Conservation (phyloP, 2,113 vertebrate genomes). For the Galbula dea region DNA sequence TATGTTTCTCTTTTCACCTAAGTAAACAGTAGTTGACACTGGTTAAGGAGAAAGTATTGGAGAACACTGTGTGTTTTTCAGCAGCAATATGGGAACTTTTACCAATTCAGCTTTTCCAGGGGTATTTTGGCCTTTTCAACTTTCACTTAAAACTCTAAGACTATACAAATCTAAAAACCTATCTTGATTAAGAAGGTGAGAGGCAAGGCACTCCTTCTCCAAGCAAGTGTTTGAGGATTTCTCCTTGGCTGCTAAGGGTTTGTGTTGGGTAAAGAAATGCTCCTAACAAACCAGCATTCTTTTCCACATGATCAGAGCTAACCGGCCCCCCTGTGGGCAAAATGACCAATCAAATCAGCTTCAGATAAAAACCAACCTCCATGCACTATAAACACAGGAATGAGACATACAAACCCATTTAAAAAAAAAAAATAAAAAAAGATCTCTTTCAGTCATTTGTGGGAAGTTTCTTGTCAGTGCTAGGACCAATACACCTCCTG, state of each 20-base stretch:
- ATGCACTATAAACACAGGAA: slow-evolving; percentile 77
- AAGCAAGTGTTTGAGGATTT: slow-evolving; percentile 71
- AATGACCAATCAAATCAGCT: slow-evolving; percentile 92
- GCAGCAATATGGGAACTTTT: slow-evolving; percentile 24
- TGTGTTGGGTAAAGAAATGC: slow-evolving; percentile 74
- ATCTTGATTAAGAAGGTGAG: slow-evolving; percentile 58
- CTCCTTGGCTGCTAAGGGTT: slow-evolving; percentile 67
- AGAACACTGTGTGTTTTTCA: slow-evolving; percentile 27
- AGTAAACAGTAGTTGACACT: slow-evolving; percentile 7
- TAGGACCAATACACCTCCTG: slow-evolving; percentile 30
- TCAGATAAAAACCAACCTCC: slow-evolving; percentile 74
- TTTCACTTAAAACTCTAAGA: slow-evolving; percentile 57
- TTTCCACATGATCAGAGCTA: slow-evolving; percentile 87
- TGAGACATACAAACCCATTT: slow-evolving; percentile 74
- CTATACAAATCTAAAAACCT: slow-evolving; percentile 66
- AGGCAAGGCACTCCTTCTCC: slow-evolving; percentile 61
- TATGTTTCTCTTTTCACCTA: background rate
- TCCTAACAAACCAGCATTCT: slow-evolving; percentile 81
- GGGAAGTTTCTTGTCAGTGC: slow-evolving; percentile 15
- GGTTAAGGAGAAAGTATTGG: background rate
- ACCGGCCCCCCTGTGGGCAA: slow-evolving; percentile 91
- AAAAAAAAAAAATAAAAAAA: slow-evolving; percentile 49
- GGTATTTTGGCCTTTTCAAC: slow-evolving; percentile 67
- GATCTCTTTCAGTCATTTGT: slow-evolving; percentile 49
- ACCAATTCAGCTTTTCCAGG: background rate